Evolutionary conservation across 2,888 invertebrate species (phyloP).

Genomic region (Liposcelis brunnea): DNA sequence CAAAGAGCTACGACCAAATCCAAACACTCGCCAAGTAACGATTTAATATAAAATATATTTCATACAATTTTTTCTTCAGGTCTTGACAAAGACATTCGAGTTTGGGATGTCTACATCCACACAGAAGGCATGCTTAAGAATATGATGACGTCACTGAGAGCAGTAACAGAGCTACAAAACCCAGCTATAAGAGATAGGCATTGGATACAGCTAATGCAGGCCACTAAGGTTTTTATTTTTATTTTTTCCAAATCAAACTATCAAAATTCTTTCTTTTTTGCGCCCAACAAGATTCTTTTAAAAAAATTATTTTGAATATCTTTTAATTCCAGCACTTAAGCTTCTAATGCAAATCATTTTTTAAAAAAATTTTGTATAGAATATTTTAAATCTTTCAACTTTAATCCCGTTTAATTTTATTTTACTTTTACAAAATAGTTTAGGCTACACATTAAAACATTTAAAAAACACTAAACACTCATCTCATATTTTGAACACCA

Average conservation of each 20-base stretch:
- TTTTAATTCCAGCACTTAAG: no score
- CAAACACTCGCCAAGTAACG: no score
- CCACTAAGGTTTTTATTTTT: slow-evolving; percentile 50
- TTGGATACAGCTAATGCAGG: slow-evolving; percentile 86
- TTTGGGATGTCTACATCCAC: slow-evolving; percentile 61
- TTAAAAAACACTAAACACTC: slow-evolving; percentile 8
- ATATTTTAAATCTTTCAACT: no score
- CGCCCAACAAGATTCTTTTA: background rate
- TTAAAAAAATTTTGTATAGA: no score
- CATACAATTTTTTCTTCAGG: slow-evolving; percentile 26
- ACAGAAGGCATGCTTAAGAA: slow-evolving; percentile 75
- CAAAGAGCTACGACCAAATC: no score
- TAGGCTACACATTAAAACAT: no score
- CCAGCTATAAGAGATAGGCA: slow-evolving; percentile 85
- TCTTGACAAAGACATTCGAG: slow-evolving; percentile 43
- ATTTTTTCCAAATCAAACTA: slow-evolving; percentile 7
- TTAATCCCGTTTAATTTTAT: no score
- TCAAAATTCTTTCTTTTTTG: background rate
- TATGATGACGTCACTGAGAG: slow-evolving; percentile 80
- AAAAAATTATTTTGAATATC: background rate
- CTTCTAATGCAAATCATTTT: no score
- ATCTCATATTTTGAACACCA: no score
- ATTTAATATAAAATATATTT: no score
- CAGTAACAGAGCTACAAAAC: slow-evolving; percentile 86
- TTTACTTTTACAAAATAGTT: no score